Evolutionary conservation across 2,888 invertebrate genomes (phyloP), one percentile per base, ranked within the genome.

Genomic region (Pyrrhia umbra): DNA sequence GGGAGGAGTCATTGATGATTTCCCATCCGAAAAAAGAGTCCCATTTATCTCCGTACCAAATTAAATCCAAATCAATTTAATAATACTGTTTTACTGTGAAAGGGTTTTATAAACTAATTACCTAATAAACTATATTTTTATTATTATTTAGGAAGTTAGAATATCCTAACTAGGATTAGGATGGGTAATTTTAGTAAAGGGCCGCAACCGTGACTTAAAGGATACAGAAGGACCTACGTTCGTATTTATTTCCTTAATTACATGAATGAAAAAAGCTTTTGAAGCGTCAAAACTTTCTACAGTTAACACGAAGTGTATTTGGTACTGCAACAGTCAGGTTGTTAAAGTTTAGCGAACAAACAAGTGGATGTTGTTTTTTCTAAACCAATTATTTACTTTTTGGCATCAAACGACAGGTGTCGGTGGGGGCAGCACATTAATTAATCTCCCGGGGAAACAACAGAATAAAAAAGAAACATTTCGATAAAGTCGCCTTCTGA

Each of bases 351-450:
- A 27, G 3, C 34, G 3, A 54, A 66, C 49, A 68, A 52, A 43
- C 27, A 50, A 20, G 20, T 20, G 20, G 20, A 42, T 23, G 2
- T 37, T 52, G 45, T 25, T 16, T 39, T 56, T 79, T 69, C 37
- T 20, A 30, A 76, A 70, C 45, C 49, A 63, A 64, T 69, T 75
- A 59, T 58, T 61, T 61, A 47, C 43, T 47, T 66, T 76, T 64
- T 15, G 37, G 52, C 58, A 23, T 67, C 51, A 64, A 65, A 62
- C 13, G 64, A 45, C 77, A 77, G 60, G 64, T 68, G 77, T 66
- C 51, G 45, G 43, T 45, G 13, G 15, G 20, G 39, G 18, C 46
- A 39, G 43, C 5, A 51, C n/a, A 45, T 62, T 66, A 56, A 70
- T 79, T 59, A 67, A 79, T n/a, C n/a, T n/a, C 56, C 57, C 49